phyloP scores from a whole-genome alignment of 2,797 vertebrate species.

The Rhinoraja longicauda region DNA sequence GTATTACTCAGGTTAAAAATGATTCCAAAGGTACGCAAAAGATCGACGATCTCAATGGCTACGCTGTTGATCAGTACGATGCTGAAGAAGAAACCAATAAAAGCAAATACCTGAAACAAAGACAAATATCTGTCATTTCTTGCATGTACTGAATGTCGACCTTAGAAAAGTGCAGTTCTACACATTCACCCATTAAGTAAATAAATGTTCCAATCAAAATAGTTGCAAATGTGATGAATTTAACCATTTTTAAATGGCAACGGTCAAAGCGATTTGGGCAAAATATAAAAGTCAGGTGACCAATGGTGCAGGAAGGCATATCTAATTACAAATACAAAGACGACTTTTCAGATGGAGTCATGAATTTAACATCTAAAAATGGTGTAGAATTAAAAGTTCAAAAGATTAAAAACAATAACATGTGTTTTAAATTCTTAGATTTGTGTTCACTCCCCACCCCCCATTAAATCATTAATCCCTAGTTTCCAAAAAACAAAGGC shows the following conservation, averaged over 20 bases:
- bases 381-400: neutral
- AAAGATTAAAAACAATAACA: neutral
- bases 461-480: too few species aligned
- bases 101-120: slow-evolving; percentile 70
- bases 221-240: neutral
- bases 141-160: neutral
- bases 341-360: neutral
- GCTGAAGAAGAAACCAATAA: slow-evolving; percentile 85
- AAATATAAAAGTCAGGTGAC: neutral
- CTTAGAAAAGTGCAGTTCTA: neutral
- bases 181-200: neutral
- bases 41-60: slow-evolving; percentile 83
- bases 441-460: too few species aligned
- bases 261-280: neutral
- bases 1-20: slow-evolving; percentile 88
- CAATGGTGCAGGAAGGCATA: neutral
- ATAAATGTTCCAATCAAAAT: neutral
- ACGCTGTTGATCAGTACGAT: slow-evolving; percentile 80
- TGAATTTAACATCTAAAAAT: neutral
- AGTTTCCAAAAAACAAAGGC: too few species aligned
- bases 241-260: too few species aligned
- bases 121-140: neutral
- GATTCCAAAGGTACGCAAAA: slow-evolving; percentile 78
- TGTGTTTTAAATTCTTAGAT: too few species aligned
- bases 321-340: neutral